These are phyloP conservation scores for Apolygus lucorum DNA, from an alignment of 1,140 invertebrate genomes.

Conservation along the genomic window DNA sequence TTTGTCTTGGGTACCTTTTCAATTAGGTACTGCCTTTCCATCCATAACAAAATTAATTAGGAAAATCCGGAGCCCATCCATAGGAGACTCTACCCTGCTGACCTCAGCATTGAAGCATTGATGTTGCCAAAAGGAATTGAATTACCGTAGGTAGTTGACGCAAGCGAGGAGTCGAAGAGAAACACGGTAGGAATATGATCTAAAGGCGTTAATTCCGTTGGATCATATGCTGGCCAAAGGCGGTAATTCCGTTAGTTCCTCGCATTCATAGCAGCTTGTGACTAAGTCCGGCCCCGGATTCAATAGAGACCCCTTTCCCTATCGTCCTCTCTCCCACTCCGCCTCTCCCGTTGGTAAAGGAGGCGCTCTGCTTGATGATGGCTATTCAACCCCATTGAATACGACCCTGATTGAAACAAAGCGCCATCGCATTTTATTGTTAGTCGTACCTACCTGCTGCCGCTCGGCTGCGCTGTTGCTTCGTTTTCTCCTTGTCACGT, in stretches of 20 bases:
- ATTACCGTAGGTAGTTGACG: not conserved
- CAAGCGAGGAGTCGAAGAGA: not conserved
- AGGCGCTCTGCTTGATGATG: conserved; percentile 25
- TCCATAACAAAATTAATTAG: not conserved
- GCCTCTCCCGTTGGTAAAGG: not conserved
- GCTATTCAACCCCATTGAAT: conserved; percentile 27
- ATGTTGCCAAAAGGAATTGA: not conserved
- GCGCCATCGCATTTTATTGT: conserved; percentile 23
- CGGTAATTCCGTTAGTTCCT: not conserved
- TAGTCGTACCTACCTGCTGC: conserved; percentile 16
- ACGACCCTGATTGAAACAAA: conserved; percentile 27
- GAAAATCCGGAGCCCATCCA: not conserved
- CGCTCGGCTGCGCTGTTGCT: not conserved
- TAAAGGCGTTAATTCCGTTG: not conserved
- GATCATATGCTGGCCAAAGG: not conserved
- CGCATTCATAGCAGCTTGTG: not conserved
- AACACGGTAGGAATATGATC: not conserved
- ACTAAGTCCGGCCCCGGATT: not conserved
- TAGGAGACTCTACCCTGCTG: not conserved
- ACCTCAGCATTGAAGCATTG: not conserved
- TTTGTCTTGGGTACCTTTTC: too few relatives aligned
- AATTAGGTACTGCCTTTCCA: too few relatives aligned
- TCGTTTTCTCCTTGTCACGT: not conserved
- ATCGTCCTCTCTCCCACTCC: not conserved
- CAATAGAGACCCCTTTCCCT: not conserved